Evolutionary conservation across 92 coral and sea anemone species (phyloP).

Genomic region (Zoanthus solanderi): DNA sequence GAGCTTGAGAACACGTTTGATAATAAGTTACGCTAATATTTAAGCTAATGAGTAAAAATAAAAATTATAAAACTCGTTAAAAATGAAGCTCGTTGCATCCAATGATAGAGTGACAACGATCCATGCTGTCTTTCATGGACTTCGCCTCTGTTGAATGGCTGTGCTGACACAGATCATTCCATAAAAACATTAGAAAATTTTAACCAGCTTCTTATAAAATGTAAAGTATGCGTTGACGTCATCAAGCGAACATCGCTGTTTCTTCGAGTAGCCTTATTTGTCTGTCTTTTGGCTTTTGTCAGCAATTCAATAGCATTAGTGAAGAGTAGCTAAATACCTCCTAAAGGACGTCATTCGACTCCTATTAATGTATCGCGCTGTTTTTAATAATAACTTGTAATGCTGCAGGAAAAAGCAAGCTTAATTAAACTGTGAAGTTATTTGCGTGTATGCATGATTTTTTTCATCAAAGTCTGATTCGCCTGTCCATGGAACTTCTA

Average conservation of each 20-base stretch:
- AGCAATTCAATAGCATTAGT: not conserved
- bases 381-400: not conserved
- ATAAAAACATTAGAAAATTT: not conserved
- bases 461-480: too few species aligned
- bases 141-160: not conserved
- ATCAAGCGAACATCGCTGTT: not conserved
- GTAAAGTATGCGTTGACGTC: slow-evolving; percentile 4
- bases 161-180: not conserved
- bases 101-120: too few species aligned
- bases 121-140: not conserved
- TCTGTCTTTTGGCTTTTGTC: not conserved
- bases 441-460: too few species aligned
- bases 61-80: too few species aligned
- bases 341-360: not conserved
- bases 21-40: too few species aligned
- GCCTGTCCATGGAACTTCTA: too few species aligned
- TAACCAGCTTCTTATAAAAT: not conserved
- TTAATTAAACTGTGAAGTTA: too few species aligned
- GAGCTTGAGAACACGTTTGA: too few species aligned
- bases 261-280: not conserved
- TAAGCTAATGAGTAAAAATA: too few species aligned
- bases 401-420: not conserved
- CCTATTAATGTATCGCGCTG: not conserved
- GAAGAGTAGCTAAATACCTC: not conserved
- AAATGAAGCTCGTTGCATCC: too few species aligned